Base-by-base conservation (phyloP, 2,797 vertebrate genomes). In the Valencia hispanica region DNA sequence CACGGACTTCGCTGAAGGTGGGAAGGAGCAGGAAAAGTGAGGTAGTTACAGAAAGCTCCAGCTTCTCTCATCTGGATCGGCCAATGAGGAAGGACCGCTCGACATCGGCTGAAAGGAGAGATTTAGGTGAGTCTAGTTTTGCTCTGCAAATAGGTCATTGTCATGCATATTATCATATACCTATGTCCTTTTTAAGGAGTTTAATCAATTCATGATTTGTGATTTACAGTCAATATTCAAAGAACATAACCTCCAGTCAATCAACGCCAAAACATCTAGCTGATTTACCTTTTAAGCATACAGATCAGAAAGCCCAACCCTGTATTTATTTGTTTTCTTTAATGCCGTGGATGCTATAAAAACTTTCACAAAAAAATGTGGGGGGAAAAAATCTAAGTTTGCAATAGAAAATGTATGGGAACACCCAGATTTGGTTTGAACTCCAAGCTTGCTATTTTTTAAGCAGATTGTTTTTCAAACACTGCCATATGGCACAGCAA, bases 1-100 rank as follows among this genome's bases (percentile, higher is more conserved):
- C 96, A 51, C 91, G 93, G 68, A 92, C 93, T 76, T 84, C 94
- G 1, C 77, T 94, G 75, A 95, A 92, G 39, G 95, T 94, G 25
- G 94, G 96, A 48, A 96, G 95, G 81, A 95, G 94, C 86, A 87
- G 95, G 87, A 95, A 96, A 89, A 66, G 72, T 7, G 93, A 96
- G n/a, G 89, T 88, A 75, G 93, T 94, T 0, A 18, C 85, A 27
- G 95, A 95, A 79, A 89, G 81, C 81, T 93, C 45, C 82, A 84
- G 95, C 51, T 97, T 98, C 81, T 75, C 96, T 20, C 92, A 94
- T 55, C 93, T 97, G 87, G 98, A 99, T 20, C 70, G 96, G 25
- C 88, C 95, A 0, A 92, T 95, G 65, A 96, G 98, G 53, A 98
- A 97, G 91, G 98, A 99, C 65, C 89, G 91, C 0, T 92, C 95